These are phyloP conservation scores for Quadriops clusia DNA, from an alignment of 2,888 invertebrate species.

Conservation along the genomic window DNA sequence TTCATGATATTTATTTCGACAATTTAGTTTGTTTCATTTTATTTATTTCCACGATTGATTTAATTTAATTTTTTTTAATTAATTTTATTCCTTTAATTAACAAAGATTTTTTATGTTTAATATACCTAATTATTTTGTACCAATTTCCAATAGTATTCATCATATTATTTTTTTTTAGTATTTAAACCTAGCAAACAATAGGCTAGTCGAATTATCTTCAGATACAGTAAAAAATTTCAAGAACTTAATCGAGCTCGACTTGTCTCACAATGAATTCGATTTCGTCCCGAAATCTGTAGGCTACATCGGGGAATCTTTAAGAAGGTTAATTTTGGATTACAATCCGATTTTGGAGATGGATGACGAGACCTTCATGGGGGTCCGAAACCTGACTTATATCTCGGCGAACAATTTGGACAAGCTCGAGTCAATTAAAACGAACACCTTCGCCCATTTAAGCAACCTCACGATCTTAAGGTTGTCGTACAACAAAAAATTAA, in stretches of 20 bases:
- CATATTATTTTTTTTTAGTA: slow-evolving; percentile 20
- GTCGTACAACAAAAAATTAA: slow-evolving; percentile 24
- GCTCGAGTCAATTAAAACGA: slow-evolving; percentile 39
- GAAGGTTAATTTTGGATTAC: slow-evolving; percentile 47
- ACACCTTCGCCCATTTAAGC: slow-evolving; percentile 26
- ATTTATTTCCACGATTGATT: background rate
- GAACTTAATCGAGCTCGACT: slow-evolving; percentile 43
- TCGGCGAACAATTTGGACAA: slow-evolving; percentile 48
- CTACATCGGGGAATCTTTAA: slow-evolving; percentile 42
- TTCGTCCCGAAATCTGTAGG: slow-evolving; percentile 46
- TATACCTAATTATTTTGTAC: background rate
- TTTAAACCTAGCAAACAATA: slow-evolving; percentile 39
- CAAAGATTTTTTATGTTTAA: background rate
- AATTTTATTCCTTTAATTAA: no score
- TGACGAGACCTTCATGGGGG: slow-evolving; percentile 49
- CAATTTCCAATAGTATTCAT: background rate
- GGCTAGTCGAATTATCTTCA: slow-evolving; percentile 43
- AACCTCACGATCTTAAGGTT: slow-evolving; percentile 26
- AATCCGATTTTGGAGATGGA: slow-evolving; percentile 48
- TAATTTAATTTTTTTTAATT: no score
- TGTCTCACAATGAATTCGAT: slow-evolving; percentile 48
- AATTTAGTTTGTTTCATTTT: slow-evolving; percentile 4
- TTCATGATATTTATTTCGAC: no score
- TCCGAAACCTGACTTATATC: slow-evolving; percentile 26
- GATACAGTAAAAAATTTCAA: slow-evolving; percentile 41